Percentiles rank a stretch among this genome's conserved stretches.
Evolutionary conservation across 2,113 vertebrate species (phyloP).

Genomic region (Mastomys coucha): DNA sequence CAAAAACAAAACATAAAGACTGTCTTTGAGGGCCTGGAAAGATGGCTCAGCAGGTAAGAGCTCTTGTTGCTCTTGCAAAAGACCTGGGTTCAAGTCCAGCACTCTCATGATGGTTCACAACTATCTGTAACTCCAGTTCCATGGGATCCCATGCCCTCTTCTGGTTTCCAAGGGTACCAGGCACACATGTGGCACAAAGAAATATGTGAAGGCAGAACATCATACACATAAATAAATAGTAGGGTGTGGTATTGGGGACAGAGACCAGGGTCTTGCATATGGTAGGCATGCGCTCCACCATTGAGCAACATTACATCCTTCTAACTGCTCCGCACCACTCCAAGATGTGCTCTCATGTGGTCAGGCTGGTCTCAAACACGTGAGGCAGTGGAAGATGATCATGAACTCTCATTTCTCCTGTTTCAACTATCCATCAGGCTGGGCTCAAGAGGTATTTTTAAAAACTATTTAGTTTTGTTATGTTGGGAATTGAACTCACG

Average conservation of each 20-base stretch:
- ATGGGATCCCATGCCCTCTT: neutral
- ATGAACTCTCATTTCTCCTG: neutral
- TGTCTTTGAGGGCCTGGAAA: neutral
- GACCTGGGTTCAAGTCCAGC: neutral
- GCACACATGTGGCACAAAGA: neutral
- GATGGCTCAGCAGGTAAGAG: neutral
- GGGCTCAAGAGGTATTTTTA: neutral
- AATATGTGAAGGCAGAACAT: neutral
- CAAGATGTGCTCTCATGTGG: neutral
- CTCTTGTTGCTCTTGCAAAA: no score
- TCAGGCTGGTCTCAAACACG: neutral
- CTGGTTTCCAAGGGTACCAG: neutral
- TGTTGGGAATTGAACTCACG: neutral
- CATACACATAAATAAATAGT: neutral
- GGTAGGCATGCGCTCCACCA: neutral
- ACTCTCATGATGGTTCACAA: no score
- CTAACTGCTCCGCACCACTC: neutral
- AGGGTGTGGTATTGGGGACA: neutral
- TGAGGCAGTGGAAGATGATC: neutral
- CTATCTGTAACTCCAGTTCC: neutral
- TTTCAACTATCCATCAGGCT: neutral
- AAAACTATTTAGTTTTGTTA: neutral
- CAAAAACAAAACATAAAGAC: neutral
- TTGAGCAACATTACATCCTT: neutral
- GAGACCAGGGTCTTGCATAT: neutral